Conservation (phyloP, 2,797 vertebrate genomes). For the Amniataba percoides region DNA sequence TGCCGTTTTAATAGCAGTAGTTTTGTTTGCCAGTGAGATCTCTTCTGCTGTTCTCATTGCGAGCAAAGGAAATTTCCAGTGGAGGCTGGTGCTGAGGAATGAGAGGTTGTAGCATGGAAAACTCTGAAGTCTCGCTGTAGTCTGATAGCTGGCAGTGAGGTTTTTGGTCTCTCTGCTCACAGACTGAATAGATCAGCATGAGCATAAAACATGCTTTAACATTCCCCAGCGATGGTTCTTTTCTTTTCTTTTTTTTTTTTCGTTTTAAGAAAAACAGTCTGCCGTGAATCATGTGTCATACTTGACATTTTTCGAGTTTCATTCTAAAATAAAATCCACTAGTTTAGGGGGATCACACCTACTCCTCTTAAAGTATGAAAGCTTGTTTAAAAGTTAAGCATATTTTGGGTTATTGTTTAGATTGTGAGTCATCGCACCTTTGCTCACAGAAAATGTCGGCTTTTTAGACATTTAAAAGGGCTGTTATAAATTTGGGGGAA, state of each 20-base stretch:
- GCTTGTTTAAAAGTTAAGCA: constrained; percentile 16
- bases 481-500: constrained; percentile 15
- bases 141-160: constrained; percentile 56
- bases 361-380: constrained; percentile 6
- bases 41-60: constrained; percentile 29
- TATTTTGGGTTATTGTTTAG: constrained; percentile 23
- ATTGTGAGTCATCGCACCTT: constrained; percentile 16
- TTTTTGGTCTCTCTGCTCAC: constrained; percentile 52
- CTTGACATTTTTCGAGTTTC: constrained; percentile 41
- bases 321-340: constrained; percentile 46
- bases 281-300: constrained; percentile 41
- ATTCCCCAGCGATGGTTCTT: constrained; percentile 11
- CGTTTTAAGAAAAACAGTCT: constrained; percentile 43
- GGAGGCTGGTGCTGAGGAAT: constrained; percentile 32
- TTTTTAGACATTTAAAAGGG: constrained; percentile 10
- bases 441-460: not conserved
- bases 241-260: constrained; percentile 5
- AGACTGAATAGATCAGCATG: constrained; percentile 55
- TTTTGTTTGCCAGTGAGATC: constrained; percentile 9
- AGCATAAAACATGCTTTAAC: constrained; percentile 47
- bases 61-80: constrained; percentile 57
- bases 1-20: constrained; percentile 1
- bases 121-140: constrained; percentile 45
- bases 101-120: constrained; percentile 63
- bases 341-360: constrained; percentile 27